A percentile compares a stretch with the other conserved stretches of the same genome.
Evolutionary conservation across 1,140 invertebrate genomes (phyloP).

Genomic region (Copidosoma floridanum): DNA sequence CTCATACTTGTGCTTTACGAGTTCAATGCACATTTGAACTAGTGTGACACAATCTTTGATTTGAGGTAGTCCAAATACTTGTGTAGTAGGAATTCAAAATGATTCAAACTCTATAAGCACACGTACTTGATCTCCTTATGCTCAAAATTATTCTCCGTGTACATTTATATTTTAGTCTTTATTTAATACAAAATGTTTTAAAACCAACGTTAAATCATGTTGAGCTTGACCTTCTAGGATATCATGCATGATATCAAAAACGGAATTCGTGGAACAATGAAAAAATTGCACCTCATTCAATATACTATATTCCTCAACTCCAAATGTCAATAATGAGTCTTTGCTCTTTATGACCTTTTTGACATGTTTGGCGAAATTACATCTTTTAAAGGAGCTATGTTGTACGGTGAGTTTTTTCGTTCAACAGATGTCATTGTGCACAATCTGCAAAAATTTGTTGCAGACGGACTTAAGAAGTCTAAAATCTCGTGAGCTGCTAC

Average conservation of each 20-base stretch:
- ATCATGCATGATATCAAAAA: conserved; percentile 2
- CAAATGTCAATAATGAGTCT: neutral
- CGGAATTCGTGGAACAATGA: neutral
- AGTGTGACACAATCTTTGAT: no score
- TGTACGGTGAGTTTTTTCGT: no score
- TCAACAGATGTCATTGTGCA: neutral
- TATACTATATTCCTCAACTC: neutral
- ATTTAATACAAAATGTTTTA: no score
- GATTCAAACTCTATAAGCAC: no score
- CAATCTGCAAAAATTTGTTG: neutral
- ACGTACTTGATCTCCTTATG: no score
- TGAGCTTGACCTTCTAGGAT: neutral
- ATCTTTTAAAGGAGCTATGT: neutral
- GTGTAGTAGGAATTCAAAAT: no score
- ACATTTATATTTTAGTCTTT: no score
- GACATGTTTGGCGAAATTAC: neutral
- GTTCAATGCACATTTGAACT: no score
- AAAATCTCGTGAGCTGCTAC: neutral
- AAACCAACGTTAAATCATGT: neutral
- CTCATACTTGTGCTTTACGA: no score
- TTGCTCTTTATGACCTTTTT: neutral
- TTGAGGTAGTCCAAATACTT: no score
- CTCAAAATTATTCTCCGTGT: no score
- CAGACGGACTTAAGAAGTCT: neutral
- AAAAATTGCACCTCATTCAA: neutral